A percentile compares a stretch with the other conserved stretches of the same genome.
These are phyloP conservation scores for Palythoa grandiflora DNA, from an alignment of 92 coral and sea anemone species.

Conservation along the genomic window DNA sequence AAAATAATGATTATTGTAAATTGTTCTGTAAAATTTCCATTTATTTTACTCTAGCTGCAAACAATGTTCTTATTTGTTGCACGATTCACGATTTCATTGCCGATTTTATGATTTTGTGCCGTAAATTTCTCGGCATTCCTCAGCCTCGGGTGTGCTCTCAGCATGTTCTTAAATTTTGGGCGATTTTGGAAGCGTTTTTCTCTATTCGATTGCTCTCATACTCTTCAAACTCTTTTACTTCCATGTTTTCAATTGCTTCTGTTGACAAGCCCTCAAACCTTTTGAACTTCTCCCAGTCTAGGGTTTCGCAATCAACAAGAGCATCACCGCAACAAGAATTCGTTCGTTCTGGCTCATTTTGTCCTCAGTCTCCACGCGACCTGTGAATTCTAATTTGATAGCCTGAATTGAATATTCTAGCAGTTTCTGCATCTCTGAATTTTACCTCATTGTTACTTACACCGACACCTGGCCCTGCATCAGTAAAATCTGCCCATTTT, in stretches of 20 bases:
- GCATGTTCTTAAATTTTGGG: too few relatives aligned
- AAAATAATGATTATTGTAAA: too few relatives aligned
- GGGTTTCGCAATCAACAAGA: slow-evolving; percentile 16
- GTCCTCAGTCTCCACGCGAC: slow-evolving; percentile 31
- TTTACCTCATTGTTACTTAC: slow-evolving; percentile 9
- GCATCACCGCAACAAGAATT: neutral
- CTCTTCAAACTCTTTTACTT: neutral
- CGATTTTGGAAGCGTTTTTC: slow-evolving; percentile 46
- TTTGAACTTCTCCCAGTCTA: neutral
- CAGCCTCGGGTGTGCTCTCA: too few relatives aligned
- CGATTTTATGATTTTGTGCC: neutral
- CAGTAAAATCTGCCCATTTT: slow-evolving; percentile 33
- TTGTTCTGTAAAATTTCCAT: too few relatives aligned
- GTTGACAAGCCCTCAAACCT: slow-evolving; percentile 31
- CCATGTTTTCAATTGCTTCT: slow-evolving; percentile 18
- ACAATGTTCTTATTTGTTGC: too few relatives aligned
- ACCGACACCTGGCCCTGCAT: slow-evolving; percentile 59
- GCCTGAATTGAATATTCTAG: slow-evolving; percentile 20
- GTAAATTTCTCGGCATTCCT: too few relatives aligned
- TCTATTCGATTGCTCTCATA: slow-evolving; percentile 34
- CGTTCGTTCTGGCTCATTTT: slow-evolving; percentile 46
- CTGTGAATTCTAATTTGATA: slow-evolving; percentile 34
- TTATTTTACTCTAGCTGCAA: too few relatives aligned
- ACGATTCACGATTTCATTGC: too few relatives aligned
- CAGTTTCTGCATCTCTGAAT: slow-evolving; percentile 31